Evolutionary conservation across 2,113 vertebrate species (phyloP).

Genomic region (chimpanzee (Pan troglodytes)): DNA sequence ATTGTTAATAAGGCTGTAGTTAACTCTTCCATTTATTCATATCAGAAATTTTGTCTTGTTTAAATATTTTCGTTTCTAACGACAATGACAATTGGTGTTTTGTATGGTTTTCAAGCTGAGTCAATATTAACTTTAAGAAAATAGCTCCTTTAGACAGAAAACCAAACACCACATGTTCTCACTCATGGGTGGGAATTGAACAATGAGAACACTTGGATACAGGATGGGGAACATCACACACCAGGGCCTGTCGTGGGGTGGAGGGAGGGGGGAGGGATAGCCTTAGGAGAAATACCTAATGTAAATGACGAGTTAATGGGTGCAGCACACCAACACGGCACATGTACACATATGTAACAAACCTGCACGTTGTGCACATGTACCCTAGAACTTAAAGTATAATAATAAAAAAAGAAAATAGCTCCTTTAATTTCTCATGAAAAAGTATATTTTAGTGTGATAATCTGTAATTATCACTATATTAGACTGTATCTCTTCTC

Average conservation of each 20-base stretch:
- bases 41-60: neutral
- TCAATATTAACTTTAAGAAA: conserved; percentile 6
- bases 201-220: too few species aligned
- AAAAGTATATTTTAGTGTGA: neutral
- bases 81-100: neutral
- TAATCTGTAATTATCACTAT: neutral
- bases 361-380: too few species aligned
- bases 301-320: too few species aligned
- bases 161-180: too few species aligned
- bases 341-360: too few species aligned
- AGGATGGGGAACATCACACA: too few species aligned
- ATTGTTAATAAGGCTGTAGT: neutral
- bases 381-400: too few species aligned
- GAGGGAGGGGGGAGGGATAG: too few species aligned
- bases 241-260: too few species aligned
- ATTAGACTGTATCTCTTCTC: neutral
- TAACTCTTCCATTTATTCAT: neutral
- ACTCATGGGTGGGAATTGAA: too few species aligned
- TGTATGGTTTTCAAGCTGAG: neutral
- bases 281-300: too few species aligned
- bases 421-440: neutral
- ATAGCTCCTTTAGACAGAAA: neutral
- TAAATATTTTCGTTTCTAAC: neutral
- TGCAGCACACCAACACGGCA: too few species aligned
- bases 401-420: neutral